A percentile compares a stretch with the other conserved stretches of the same genome.
Evolutionary conservation across 2,113 vertebrate genomes (phyloP).

Genomic region (Hippocampus abdominalis): DNA sequence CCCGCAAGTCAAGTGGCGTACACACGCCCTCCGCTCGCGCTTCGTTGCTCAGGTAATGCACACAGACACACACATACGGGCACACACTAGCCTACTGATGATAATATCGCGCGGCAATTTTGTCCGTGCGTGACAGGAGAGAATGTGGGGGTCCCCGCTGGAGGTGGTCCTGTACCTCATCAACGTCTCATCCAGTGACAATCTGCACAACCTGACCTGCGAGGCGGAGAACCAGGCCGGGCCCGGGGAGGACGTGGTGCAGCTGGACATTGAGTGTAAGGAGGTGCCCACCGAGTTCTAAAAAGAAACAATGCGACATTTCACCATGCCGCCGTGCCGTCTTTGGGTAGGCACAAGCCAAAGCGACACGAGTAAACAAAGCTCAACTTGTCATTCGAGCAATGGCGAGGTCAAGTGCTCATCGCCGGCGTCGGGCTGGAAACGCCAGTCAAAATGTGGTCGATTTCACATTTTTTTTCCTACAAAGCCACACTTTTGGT

Average conservation of each 20-base stretch:
- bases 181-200: conserved; percentile 69
- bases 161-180: conserved; percentile 63
- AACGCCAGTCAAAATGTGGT: too few relatives aligned
- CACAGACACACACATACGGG: too few relatives aligned
- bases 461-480: too few relatives aligned
- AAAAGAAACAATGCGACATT: too few relatives aligned
- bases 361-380: too few relatives aligned
- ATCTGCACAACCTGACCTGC: conserved; percentile 75
- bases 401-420: too few relatives aligned
- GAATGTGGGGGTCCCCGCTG: conserved; percentile 47
- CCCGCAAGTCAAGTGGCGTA: conserved; percentile 66
- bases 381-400: too few relatives aligned
- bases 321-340: too few relatives aligned
- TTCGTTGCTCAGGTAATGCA: conserved; percentile 56
- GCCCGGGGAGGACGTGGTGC: conserved; percentile 65
- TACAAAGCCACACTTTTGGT: too few relatives aligned
- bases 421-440: too few relatives aligned
- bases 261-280: conserved; percentile 79
- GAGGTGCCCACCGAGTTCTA: not conserved
- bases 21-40: conserved; percentile 53
- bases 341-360: too few relatives aligned
- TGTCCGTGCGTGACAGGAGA: conserved; percentile 39
- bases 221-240: conserved; percentile 76
- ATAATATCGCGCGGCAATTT: too few relatives aligned
- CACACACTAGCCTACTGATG: not conserved